Conservation (phyloP, 2,113 vertebrate genomes). For the Myrmecobius fasciatus region DNA sequence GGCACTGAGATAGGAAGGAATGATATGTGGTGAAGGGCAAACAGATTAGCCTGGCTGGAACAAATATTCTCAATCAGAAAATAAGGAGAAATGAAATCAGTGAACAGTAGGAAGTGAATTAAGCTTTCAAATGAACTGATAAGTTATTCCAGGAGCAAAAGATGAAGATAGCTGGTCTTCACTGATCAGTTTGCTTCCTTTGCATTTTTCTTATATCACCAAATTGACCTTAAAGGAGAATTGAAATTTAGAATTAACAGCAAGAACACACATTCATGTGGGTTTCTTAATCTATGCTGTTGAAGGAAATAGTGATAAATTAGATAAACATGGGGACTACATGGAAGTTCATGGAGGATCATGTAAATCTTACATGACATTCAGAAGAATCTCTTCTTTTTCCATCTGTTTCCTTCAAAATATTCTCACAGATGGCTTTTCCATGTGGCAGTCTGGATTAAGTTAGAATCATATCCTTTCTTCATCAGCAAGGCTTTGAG, state of each 20-base stretch:
- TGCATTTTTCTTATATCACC: constrained; percentile 59
- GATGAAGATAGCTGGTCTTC: constrained; percentile 48
- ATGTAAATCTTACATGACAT: constrained; percentile 87
- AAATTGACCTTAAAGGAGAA: constrained; percentile 79
- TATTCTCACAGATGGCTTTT: constrained; percentile 86
- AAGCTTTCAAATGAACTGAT: constrained; percentile 33
- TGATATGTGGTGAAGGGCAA: not conserved
- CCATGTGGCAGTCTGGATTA: constrained; percentile 83
- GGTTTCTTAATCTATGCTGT: constrained; percentile 85
- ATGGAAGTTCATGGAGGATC: constrained; percentile 86
- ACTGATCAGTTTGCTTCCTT: constrained; percentile 30
- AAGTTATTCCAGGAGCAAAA: not conserved
- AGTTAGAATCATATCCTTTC: constrained; percentile 80
- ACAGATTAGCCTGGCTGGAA: not conserved
- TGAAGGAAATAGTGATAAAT: constrained; percentile 86
- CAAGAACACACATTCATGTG: constrained; percentile 81
- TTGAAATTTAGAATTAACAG: constrained; percentile 76
- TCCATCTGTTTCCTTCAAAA: constrained; percentile 87
- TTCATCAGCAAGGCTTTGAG: constrained; percentile 71
- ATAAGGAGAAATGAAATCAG: constrained; percentile 21
- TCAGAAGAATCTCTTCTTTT: constrained; percentile 86
- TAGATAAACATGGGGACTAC: constrained; percentile 85
- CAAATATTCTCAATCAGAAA: not conserved
- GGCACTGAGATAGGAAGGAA: not conserved
- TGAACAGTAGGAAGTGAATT: not conserved